Percentiles rank a stretch among this genome's conserved stretches.
These are phyloP conservation scores for Nasonia oneida DNA, from an alignment of 2,888 invertebrate species.

Conservation along the genomic window DNA sequence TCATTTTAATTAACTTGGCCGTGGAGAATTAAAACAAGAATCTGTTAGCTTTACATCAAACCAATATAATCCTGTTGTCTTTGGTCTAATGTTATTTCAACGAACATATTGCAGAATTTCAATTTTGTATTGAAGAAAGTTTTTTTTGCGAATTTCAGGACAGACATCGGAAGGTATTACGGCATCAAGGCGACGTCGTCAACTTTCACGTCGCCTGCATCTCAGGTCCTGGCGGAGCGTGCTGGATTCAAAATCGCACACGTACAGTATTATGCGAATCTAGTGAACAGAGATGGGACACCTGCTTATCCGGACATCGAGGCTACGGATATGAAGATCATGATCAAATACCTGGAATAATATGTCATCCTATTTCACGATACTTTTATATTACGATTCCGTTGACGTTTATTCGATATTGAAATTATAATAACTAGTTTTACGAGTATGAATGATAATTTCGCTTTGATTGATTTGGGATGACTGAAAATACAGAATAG, in stretches of 20 bases:
- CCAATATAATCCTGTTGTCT: no score
- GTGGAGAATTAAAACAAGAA: no score
- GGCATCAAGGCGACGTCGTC: conserved; percentile 68
- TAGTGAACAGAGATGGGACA: conserved; percentile 66
- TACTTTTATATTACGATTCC: neutral
- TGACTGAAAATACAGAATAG: neutral
- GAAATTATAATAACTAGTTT: no score
- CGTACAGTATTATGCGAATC: conserved; percentile 63
- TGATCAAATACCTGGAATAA: conserved; percentile 65
- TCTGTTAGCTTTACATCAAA: no score
- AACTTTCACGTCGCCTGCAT: conserved; percentile 67
- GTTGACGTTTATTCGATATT: neutral
- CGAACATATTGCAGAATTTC: no score
- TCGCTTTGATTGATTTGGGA: neutral
- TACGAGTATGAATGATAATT: neutral
- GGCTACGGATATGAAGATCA: conserved; percentile 65
- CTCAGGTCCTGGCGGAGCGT: conserved; percentile 68
- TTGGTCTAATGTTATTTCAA: no score
- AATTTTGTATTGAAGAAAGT: neutral
- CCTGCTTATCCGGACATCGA: conserved; percentile 66
- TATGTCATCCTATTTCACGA: neutral
- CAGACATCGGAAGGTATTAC: conserved; percentile 69
- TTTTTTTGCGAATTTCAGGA: conserved; percentile 61
- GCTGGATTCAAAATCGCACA: conserved; percentile 67
- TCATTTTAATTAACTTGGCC: no score